A percentile compares a stretch with the other conserved stretches of the same genome.
These are phyloP conservation scores for Lampris incognitus DNA, from an alignment of 2,113 vertebrate species.

Conservation along the genomic window DNA sequence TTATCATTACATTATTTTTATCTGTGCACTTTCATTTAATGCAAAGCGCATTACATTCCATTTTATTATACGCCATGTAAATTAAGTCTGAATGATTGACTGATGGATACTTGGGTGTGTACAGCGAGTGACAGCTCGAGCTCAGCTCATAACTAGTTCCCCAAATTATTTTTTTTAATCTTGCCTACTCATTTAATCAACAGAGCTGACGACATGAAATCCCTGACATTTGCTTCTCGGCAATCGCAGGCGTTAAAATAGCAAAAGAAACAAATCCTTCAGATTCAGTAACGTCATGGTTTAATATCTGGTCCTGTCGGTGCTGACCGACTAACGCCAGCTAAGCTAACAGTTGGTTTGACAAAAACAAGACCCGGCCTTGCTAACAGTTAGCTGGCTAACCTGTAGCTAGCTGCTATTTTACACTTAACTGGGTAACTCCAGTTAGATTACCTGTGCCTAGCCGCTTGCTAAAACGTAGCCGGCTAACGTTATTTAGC, in stretches of 20 bases:
- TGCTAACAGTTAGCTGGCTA: slow-evolving; percentile 23
- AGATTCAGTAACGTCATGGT: slow-evolving; percentile 4
- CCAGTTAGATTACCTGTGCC: no score
- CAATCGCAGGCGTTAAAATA: no score
- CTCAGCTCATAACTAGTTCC: neutral
- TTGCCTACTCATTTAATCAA: neutral
- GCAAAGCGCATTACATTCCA: no score
- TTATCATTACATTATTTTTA: no score
- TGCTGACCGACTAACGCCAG: slow-evolving; percentile 5
- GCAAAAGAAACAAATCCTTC: neutral
- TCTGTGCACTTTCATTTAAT: no score
- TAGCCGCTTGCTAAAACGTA: no score
- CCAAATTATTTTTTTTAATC: no score
- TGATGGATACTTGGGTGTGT: slow-evolving; percentile 76
- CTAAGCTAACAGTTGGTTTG: slow-evolving; percentile 32
- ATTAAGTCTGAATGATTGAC: slow-evolving; percentile 8
- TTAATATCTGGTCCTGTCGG: slow-evolving; percentile 38
- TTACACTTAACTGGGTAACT: no score
- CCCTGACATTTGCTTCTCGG: neutral
- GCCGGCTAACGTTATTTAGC: slow-evolving; percentile 34
- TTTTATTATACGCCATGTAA: neutral
- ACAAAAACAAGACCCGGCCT: slow-evolving; percentile 34
- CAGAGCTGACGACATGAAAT: neutral
- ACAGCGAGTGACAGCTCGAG: slow-evolving; percentile 71
- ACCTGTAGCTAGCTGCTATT: no score